Percentiles rank a stretch among this genome's conserved stretches.
phyloP scores from a whole-genome alignment of 2,888 invertebrate genomes.

The Lochmaea crataegi region DNA sequence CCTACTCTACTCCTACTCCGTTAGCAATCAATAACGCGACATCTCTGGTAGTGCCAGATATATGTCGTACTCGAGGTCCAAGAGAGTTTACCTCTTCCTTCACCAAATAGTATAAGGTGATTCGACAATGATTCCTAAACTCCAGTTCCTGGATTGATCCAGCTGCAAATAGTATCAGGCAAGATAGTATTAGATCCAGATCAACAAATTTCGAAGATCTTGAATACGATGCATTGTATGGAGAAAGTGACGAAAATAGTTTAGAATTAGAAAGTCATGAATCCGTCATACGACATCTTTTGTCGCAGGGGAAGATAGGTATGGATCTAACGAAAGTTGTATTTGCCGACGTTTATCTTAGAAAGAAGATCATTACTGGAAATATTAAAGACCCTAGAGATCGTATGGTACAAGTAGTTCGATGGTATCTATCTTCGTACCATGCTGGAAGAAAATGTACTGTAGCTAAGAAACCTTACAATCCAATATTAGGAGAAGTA shows the following conservation, averaged over 20 bases:
- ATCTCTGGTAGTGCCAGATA: too few relatives aligned
- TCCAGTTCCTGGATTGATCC: slow-evolving; percentile 51
- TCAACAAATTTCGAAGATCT: slow-evolving; percentile 72
- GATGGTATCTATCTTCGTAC: slow-evolving; percentile 98
- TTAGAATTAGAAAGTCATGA: slow-evolving; percentile 97
- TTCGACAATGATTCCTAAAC: slow-evolving; percentile 54
- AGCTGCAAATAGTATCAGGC: slow-evolving; percentile 42
- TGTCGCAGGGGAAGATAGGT: slow-evolving; percentile 98
- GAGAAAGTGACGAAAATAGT: slow-evolving; percentile 89
- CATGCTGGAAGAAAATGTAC: slow-evolving; percentile 97
- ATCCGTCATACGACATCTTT: slow-evolving; percentile 94
- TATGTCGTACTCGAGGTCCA: too few relatives aligned
- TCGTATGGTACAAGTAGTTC: slow-evolving; percentile 92
- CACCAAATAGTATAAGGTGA: slow-evolving; percentile 58
- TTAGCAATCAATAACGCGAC: too few relatives aligned
- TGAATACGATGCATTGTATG: slow-evolving; percentile 90
- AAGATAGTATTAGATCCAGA: slow-evolving; percentile 57
- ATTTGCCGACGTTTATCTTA: slow-evolving; percentile 97
- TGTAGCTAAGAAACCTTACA: slow-evolving; percentile 99
- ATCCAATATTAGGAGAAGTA: slow-evolving; percentile 96
- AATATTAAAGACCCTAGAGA: slow-evolving; percentile 86
- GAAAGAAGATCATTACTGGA: slow-evolving; percentile 97
- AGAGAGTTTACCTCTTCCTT: too few relatives aligned
- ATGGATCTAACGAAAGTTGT: slow-evolving; percentile 99
- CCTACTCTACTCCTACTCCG: too few relatives aligned